Percentiles rank a stretch among this genome's conserved stretches.
These are phyloP conservation scores for Willisornis vidua DNA, from an alignment of 2,113 vertebrate genomes.

Conservation along the genomic window DNA sequence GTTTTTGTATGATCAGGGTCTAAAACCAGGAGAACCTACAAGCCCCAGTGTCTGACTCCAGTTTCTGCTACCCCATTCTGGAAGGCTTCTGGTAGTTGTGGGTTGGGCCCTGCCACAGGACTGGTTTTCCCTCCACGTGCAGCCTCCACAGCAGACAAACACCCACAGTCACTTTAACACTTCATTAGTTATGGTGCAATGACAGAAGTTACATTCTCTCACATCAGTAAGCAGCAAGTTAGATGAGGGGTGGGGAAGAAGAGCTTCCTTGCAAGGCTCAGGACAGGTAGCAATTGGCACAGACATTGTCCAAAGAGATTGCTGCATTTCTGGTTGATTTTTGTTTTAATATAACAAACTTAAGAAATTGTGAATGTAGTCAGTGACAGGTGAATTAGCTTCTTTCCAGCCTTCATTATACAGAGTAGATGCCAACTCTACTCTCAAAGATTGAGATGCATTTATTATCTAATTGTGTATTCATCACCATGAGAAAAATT, in stretches of 20 bases:
- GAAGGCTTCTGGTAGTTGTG: not conserved
- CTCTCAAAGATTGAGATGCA: not conserved
- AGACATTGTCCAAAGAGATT: not conserved
- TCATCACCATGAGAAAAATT: not conserved
- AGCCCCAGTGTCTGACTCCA: not conserved
- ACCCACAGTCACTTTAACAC: slow-evolving; percentile 19
- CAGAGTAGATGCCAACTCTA: not conserved
- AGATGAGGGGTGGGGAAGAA: not conserved
- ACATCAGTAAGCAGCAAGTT: slow-evolving; percentile 31
- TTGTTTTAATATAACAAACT: not conserved
- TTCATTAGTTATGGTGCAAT: slow-evolving; percentile 48
- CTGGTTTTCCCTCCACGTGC: not conserved
- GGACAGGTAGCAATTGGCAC: not conserved
- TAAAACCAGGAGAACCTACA: not conserved
- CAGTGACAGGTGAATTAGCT: not conserved
- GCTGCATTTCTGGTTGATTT: not conserved
- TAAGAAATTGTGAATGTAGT: not conserved
- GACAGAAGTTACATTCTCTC: slow-evolving; percentile 49
- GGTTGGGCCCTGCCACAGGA: not conserved
- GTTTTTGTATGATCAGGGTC: not conserved
- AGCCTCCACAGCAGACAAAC: slow-evolving; percentile 29
- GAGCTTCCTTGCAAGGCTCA: not conserved
- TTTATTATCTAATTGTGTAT: not conserved
- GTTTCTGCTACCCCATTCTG: not conserved
- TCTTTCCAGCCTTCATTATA: not conserved